Conservation (phyloP, 2,113 vertebrate genomes). For the Chinchilla lanigera region DNA sequence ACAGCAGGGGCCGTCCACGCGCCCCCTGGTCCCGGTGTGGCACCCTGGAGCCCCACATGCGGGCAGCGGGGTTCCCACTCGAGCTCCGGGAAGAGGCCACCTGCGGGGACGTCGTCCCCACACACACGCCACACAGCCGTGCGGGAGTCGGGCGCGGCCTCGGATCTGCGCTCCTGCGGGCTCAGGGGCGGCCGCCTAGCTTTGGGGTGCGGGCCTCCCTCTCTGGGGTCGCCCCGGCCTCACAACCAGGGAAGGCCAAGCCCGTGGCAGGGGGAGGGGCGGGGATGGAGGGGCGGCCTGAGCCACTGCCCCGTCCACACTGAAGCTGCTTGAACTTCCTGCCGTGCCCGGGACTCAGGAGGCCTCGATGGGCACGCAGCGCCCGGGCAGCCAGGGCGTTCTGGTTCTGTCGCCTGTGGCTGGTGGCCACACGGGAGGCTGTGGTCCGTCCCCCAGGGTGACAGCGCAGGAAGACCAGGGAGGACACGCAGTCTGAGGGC, state of each 20-base stretch:
- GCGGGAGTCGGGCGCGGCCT: background rate
- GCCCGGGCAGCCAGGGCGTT: background rate
- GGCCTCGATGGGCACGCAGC: too few species aligned
- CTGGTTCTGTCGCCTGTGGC: background rate
- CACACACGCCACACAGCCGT: background rate
- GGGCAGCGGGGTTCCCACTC: background rate
- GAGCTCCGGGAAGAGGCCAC: background rate
- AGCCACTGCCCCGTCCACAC: too few species aligned
- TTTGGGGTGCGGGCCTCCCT: background rate
- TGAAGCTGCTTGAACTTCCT: background rate
- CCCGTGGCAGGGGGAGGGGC: too few species aligned
- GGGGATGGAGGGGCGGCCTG: too few species aligned
- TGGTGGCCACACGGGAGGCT: background rate
- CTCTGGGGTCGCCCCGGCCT: background rate
- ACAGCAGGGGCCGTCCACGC: background rate
- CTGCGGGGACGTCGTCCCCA: background rate
- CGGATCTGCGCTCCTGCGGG: background rate
- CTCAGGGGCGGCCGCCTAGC: background rate
- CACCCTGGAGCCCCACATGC: rapidly evolving
- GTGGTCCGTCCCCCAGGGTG: background rate
- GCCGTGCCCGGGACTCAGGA: background rate
- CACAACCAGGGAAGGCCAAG: background rate
- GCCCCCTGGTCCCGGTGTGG: background rate
- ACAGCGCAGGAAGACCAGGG: background rate
- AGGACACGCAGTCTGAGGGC: background rate